Percentiles rank a stretch among this genome's conserved stretches.
phyloP scores from a whole-genome alignment of 2,113 vertebrate species.

The Dendrocopos noguchii region DNA sequence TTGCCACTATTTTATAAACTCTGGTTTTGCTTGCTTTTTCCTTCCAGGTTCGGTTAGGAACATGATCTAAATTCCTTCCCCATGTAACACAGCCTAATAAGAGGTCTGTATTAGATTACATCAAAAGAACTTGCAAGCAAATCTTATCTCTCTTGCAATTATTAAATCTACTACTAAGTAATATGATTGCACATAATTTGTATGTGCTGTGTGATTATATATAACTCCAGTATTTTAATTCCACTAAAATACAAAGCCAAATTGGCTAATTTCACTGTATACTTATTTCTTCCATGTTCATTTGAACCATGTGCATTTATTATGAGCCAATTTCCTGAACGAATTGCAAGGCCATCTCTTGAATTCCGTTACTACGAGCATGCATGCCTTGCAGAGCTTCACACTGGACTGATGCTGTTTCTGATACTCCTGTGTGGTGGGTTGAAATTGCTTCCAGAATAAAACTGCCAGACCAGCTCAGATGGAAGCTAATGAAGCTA shows the following conservation, averaged over 20 bases:
- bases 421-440: background rate
- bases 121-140: background rate
- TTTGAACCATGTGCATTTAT: background rate
- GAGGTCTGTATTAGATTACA: background rate
- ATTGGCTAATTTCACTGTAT: background rate
- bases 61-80: background rate
- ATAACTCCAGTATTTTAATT: background rate
- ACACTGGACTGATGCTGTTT: background rate
- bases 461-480: no score
- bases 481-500: no score
- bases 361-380: background rate
- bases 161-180: slow-evolving; percentile 2
- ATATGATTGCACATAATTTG: background rate
- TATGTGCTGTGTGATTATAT: background rate
- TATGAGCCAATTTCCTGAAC: background rate
- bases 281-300: background rate
- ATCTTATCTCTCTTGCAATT: background rate
- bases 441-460: no score
- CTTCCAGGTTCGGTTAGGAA: background rate
- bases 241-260: background rate
- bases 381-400: background rate
- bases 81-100: background rate
- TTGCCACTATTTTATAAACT: background rate
- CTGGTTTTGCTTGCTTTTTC: background rate
- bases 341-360: background rate